Percentiles rank a stretch among this genome's conserved stretches.
These are phyloP conservation scores for Scomber scombrus DNA, from an alignment of 2,113 vertebrate genomes.

Conservation along the genomic window DNA sequence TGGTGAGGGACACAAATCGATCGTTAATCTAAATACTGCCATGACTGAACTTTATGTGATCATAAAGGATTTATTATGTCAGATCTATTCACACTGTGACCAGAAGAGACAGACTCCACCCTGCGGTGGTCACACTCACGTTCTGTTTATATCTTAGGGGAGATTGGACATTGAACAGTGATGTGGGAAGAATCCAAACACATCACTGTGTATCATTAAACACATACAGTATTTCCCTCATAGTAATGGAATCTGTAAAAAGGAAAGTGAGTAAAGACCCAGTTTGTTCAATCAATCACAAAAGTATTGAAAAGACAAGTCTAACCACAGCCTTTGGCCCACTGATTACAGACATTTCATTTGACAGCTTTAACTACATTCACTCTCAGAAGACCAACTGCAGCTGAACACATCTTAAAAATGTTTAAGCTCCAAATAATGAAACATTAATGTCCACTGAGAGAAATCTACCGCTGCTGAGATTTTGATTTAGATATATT, in stretches of 20 bases:
- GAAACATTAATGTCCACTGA: constrained; percentile 19
- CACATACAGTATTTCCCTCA: no score
- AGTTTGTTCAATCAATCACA: background rate
- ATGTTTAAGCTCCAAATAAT: background rate
- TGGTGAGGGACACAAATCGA: constrained; percentile 66
- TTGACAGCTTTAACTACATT: background rate
- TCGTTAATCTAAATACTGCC: constrained; percentile 7
- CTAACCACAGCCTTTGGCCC: background rate
- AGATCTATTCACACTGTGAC: background rate
- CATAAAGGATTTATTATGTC: no score
- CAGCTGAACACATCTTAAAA: constrained; percentile 5
- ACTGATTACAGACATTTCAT: background rate
- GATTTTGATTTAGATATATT: constrained; percentile 7
- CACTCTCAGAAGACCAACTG: background rate
- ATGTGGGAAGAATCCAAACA: background rate
- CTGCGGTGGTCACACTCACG: background rate
- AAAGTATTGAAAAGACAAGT: background rate
- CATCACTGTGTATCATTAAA: background rate
- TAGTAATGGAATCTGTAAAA: background rate
- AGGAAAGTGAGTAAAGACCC: background rate
- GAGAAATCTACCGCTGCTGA: background rate
- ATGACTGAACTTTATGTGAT: no score
- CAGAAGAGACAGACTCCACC: background rate
- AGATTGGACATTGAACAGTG: background rate
- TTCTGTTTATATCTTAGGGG: background rate